A percentile compares a stretch with the other conserved stretches of the same genome.
Evolutionary conservation across 2,888 invertebrate genomes (phyloP).

Genomic region (Lysandra coridon): DNA sequence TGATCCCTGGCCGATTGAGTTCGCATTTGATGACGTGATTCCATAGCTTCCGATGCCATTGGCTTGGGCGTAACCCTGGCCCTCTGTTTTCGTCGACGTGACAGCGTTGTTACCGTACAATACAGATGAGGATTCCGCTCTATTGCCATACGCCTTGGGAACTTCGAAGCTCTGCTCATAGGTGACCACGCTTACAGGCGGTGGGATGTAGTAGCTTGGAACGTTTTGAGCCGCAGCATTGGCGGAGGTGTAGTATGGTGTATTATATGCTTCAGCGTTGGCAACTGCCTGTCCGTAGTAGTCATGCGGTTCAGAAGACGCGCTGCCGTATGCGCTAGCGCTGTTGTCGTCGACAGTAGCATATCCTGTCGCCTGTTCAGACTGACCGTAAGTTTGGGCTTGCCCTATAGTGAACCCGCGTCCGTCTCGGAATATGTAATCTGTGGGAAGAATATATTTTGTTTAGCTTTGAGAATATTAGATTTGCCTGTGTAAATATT

Average conservation of each 20-base stretch:
- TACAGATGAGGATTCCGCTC: conserved; percentile 58
- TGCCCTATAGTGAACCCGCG: conserved; percentile 60
- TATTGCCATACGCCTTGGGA: conserved; percentile 47
- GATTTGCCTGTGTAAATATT: too few species aligned
- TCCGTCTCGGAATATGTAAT: conserved; percentile 60
- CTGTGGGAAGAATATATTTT: conserved; percentile 44
- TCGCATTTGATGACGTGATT: conserved; percentile 20
- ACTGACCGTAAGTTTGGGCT: conserved; percentile 53
- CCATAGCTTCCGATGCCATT: conserved; percentile 28
- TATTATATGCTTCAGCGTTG: conserved; percentile 52
- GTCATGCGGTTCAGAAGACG: conserved; percentile 46
- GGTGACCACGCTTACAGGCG: conserved; percentile 60
- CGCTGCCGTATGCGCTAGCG: conserved; percentile 54
- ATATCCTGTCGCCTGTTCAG: conserved; percentile 55
- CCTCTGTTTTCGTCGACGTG: conserved; percentile 55
- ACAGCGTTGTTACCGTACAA: conserved; percentile 53
- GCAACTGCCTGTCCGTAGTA: conserved; percentile 52
- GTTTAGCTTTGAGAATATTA: not conserved
- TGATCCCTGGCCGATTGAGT: conserved; percentile 24
- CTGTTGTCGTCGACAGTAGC: conserved; percentile 52
- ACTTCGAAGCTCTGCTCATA: conserved; percentile 63
- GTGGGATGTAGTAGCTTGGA: conserved; percentile 58
- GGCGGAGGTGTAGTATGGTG: conserved; percentile 45
- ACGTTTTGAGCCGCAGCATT: conserved; percentile 47
- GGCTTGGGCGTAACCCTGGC: conserved; percentile 42